phyloP scores from a whole-genome alignment of 2,797 vertebrate species.

The Epinephelus awoara region DNA sequence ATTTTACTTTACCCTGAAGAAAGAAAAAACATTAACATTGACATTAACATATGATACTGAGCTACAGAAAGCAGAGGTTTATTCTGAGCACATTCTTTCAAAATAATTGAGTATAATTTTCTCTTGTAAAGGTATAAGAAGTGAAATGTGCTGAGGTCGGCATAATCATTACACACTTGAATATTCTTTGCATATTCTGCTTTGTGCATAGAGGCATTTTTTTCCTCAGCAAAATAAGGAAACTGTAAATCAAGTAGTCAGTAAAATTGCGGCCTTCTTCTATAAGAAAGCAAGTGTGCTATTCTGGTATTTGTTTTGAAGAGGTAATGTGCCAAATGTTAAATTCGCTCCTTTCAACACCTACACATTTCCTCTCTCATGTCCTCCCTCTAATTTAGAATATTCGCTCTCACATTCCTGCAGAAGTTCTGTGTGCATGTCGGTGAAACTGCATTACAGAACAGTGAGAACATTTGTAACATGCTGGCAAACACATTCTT shows the following conservation, averaged over 20 bases:
- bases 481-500: constrained; percentile 5
- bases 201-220: not conserved
- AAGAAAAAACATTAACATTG: no score
- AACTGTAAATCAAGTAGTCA: not conserved
- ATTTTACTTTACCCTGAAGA: no score
- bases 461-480: not conserved
- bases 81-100: not conserved
- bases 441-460: constrained; percentile 14
- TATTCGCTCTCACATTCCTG: constrained; percentile 10
- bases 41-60: no score
- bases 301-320: constrained; percentile 7
- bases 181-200: not conserved
- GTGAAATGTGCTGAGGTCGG: not conserved
- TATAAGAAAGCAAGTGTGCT: not conserved
- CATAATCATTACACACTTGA: not conserved
- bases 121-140: not conserved
- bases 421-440: not conserved
- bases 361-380: not conserved
- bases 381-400: constrained; percentile 10
- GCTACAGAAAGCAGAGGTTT: not conserved
- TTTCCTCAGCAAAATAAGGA: not conserved
- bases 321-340: constrained; percentile 25
- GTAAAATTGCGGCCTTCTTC: not conserved
- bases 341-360: not conserved
- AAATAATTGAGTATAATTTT: not conserved